Conservation (phyloP, 2,888 invertebrate species). For the Oligia fasciuncula region DNA sequence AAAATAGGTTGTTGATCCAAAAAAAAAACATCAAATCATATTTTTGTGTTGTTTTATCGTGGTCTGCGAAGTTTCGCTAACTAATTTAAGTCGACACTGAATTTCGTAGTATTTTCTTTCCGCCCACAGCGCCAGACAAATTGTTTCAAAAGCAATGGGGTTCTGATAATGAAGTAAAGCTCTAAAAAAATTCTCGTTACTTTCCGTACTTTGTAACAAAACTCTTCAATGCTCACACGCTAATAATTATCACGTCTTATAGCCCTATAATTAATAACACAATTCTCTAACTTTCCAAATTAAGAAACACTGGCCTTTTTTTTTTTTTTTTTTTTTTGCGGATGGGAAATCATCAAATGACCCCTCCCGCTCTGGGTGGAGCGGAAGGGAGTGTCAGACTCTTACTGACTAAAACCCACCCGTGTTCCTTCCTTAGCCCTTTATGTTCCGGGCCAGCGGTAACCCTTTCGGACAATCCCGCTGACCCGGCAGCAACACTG, state of each 20-base stretch:
- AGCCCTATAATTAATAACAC: conserved; percentile 28
- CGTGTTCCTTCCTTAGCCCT: too few species aligned
- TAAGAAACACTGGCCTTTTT: conserved; percentile 25
- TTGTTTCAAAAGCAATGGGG: too few species aligned
- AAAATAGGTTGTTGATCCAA: background rate
- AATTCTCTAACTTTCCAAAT: conserved; percentile 32
- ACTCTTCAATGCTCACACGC: conserved; percentile 30
- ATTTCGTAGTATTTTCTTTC: background rate
- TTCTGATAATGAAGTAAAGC: background rate
- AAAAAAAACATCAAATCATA: background rate
- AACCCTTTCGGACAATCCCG: too few species aligned
- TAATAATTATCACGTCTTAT: conserved; percentile 51
- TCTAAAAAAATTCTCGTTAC: background rate
- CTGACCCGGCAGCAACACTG: too few species aligned
- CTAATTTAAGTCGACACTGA: background rate
- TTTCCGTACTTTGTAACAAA: conserved; percentile 23
- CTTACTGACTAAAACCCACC: too few species aligned
- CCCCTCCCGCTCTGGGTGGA: too few species aligned
- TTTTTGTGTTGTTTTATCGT: background rate
- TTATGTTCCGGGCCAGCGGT: too few species aligned
- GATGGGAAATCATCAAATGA: too few species aligned
- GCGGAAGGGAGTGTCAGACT: too few species aligned
- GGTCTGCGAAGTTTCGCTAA: background rate
- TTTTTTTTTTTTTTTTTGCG: too few species aligned
- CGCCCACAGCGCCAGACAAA: background rate